Percentiles rank a stretch among this genome's conserved stretches.
phyloP scores from a whole-genome alignment of 2,797 vertebrate genomes.

The Xiphorhynchus erythropygius region DNA sequence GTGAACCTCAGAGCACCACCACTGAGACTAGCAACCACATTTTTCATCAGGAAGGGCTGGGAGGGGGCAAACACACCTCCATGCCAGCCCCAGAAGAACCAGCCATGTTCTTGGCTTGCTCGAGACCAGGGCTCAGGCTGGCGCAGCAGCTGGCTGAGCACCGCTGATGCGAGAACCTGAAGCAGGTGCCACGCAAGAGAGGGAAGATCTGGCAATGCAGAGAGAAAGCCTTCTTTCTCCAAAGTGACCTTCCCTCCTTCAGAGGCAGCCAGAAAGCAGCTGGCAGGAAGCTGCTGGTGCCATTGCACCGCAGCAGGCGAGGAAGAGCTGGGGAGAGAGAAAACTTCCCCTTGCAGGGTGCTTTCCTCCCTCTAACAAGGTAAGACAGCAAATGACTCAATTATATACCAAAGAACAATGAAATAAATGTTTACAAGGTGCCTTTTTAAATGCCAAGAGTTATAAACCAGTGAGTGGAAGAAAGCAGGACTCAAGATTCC shows the following conservation, averaged over 20 bases:
- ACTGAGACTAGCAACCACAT: background rate
- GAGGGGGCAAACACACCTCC: background rate
- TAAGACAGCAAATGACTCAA: slow-evolving; percentile 39
- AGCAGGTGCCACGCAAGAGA: background rate
- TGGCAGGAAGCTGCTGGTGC: background rate
- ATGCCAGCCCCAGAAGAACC: fast-evolving
- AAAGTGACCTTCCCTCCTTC: background rate
- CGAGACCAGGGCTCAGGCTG: background rate
- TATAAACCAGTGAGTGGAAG: slow-evolving; percentile 55
- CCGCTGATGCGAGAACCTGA: background rate
- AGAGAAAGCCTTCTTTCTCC: background rate
- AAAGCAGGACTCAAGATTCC: slow-evolving; percentile 49
- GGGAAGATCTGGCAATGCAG: background rate
- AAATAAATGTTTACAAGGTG: slow-evolving; percentile 61
- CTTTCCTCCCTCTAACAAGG: slow-evolving; percentile 50
- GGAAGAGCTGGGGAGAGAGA: background rate
- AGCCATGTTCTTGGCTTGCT: fast-evolving
- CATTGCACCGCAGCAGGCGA: background rate
- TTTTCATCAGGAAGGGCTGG: background rate
- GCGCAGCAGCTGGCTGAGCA: background rate
- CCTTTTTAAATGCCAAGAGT: slow-evolving; percentile 44
- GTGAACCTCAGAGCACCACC: background rate
- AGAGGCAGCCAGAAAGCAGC: background rate
- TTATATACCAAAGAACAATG: slow-evolving; percentile 49
- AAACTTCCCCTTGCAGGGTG: slow-evolving; percentile 31